Percentiles rank a stretch among this genome's conserved stretches.
phyloP scores from a whole-genome alignment of 2,888 invertebrate genomes.

The Ernsta delagoae region DNA sequence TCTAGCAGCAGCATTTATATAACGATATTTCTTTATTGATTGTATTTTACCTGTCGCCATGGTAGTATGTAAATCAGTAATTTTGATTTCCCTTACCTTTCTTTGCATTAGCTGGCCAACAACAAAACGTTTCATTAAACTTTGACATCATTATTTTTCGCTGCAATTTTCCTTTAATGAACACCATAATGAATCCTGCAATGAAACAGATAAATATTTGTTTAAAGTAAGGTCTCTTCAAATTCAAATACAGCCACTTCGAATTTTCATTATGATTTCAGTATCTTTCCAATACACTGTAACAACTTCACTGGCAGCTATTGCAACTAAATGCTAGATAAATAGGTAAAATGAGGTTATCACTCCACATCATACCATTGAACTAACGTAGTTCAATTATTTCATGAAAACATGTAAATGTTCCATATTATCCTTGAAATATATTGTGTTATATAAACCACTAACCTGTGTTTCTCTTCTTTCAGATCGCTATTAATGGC shows the following conservation, averaged over 20 bases:
- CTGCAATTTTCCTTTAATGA: neutral
- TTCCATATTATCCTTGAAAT: too few relatives aligned
- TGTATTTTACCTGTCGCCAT: too few relatives aligned
- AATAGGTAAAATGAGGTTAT: too few relatives aligned
- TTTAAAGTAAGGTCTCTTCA: neutral
- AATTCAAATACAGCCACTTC: too few relatives aligned
- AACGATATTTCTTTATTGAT: too few relatives aligned
- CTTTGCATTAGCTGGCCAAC: neutral
- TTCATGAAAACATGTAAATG: too few relatives aligned
- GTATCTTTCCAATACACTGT: neutral
- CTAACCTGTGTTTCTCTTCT: conserved; percentile 48
- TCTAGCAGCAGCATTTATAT: too few relatives aligned
- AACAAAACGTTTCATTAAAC: conserved; percentile 1
- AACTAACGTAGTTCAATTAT: too few relatives aligned
- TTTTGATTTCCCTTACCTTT: conserved; percentile 9
- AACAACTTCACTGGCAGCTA: too few relatives aligned
- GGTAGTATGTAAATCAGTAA: neutral
- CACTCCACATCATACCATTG: too few relatives aligned
- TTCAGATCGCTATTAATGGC: conserved; percentile 80
- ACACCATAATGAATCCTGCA: conserved; percentile 14
- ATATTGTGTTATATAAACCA: neutral
- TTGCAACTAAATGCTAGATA: too few relatives aligned
- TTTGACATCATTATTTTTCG: conserved; percentile 9
- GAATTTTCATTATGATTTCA: neutral
- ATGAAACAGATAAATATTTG: neutral